phyloP scores from a whole-genome alignment of 53 echinoderm and acorn worm genomes.

The Paracentrotus lividus region DNA sequence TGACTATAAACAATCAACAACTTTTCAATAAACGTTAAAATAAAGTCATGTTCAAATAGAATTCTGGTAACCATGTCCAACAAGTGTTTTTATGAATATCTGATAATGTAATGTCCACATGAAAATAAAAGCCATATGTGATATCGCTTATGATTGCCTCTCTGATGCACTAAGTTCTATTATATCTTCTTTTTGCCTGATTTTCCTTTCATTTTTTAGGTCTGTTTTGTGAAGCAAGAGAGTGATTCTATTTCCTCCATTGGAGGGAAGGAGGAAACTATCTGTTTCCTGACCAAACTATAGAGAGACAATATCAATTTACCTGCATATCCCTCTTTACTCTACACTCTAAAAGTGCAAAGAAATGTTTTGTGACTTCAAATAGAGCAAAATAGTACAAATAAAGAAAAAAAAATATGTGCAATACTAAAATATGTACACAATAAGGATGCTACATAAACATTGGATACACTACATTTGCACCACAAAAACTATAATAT shows the following conservation, averaged over 20 bases:
- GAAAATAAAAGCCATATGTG: conserved; percentile 21
- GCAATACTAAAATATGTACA: not conserved
- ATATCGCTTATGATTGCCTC: not conserved
- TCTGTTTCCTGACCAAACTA: conserved; percentile 44
- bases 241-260: conserved; percentile 46
- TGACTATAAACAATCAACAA: not conserved
- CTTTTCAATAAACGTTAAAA: not conserved
- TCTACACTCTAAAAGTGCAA: conserved; percentile 23
- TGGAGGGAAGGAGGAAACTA: conserved; percentile 36
- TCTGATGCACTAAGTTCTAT: conserved; percentile 7
- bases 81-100: not conserved
- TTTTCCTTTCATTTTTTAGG: conserved; percentile 15
- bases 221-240: conserved; percentile 47
- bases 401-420: not conserved
- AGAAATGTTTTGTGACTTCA: conserved; percentile 28
- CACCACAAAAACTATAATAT: not conserved
- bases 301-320: conserved; percentile 43
- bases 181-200: conserved; percentile 7
- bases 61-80: too few relatives aligned
- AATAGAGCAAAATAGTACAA: conserved; percentile 14
- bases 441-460: not conserved
- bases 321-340: conserved; percentile 8
- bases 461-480: not conserved
- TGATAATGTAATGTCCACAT: conserved; percentile 11
- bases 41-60: too few relatives aligned